Percentiles rank a stretch among this genome's conserved stretches.
These are phyloP conservation scores for Nephrotoma flavescens DNA, from an alignment of 2,888 invertebrate species.

Conservation along the genomic window DNA sequence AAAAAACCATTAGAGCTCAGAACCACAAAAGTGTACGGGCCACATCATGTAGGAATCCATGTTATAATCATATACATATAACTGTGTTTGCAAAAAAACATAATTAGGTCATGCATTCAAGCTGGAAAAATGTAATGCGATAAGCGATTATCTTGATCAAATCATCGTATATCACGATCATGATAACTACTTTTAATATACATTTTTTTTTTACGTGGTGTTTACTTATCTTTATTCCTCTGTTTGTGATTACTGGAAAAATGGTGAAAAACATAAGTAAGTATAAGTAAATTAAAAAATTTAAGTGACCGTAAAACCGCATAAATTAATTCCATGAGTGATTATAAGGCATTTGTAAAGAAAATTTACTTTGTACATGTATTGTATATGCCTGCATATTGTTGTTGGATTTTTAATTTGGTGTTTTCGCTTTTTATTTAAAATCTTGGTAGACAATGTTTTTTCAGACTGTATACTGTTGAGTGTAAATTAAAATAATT, in stretches of 20 bases:
- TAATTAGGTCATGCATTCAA: background rate
- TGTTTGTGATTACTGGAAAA: background rate
- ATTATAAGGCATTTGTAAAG: background rate
- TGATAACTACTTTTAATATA: background rate
- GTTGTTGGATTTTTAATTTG: background rate
- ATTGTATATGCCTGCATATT: background rate
- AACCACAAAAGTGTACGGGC: background rate
- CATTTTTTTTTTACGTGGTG: background rate
- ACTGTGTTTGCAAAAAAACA: background rate
- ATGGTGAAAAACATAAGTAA: background rate
- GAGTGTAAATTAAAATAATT: background rate
- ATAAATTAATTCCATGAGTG: background rate
- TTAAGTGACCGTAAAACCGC: background rate
- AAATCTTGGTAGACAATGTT: background rate
- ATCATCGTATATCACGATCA: background rate
- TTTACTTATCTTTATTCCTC: background rate
- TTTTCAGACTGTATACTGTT: background rate
- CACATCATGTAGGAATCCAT: background rate
- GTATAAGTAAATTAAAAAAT: background rate
- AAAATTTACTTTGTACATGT: background rate
- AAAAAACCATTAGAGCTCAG: too few relatives aligned
- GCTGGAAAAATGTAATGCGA: background rate
- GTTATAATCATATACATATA: background rate
- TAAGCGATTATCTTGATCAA: background rate
- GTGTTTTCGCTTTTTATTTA: background rate